These are phyloP conservation scores for Elaphurus davidianus DNA, from an alignment of 2,113 vertebrate species.

Conservation along the genomic window DNA sequence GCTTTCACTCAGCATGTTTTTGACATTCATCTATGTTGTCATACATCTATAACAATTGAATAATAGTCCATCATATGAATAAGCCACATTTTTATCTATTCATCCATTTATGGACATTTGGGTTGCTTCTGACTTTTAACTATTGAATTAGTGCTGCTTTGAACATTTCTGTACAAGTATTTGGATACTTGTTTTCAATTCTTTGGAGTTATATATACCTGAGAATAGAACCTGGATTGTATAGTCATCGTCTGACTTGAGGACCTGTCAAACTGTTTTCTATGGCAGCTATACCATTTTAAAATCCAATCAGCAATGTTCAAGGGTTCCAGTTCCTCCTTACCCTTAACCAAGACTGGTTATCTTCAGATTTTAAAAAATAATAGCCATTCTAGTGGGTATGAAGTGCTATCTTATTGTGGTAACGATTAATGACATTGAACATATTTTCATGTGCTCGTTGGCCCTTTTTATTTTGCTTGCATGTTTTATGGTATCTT, in stretches of 20 bases:
- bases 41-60: background rate
- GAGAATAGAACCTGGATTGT: background rate
- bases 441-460: background rate
- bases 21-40: background rate
- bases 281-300: background rate
- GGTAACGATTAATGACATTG: background rate
- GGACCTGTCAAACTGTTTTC: background rate
- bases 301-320: background rate
- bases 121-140: background rate
- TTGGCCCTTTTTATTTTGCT: too few species aligned
- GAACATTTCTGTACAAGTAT: background rate
- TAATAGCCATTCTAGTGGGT: background rate
- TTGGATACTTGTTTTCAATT: background rate
- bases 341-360: background rate
- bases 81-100: background rate
- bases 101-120: background rate
- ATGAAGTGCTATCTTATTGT: background rate
- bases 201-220: background rate
- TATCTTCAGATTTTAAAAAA: background rate
- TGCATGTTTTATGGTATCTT: background rate
- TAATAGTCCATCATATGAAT: background rate
- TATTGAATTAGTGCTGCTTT: background rate
- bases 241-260: background rate
- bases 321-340: background rate
- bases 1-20: background rate